Base-by-base conservation (phyloP, 2,888 invertebrate species). In the Nomada lathburiana region DNA sequence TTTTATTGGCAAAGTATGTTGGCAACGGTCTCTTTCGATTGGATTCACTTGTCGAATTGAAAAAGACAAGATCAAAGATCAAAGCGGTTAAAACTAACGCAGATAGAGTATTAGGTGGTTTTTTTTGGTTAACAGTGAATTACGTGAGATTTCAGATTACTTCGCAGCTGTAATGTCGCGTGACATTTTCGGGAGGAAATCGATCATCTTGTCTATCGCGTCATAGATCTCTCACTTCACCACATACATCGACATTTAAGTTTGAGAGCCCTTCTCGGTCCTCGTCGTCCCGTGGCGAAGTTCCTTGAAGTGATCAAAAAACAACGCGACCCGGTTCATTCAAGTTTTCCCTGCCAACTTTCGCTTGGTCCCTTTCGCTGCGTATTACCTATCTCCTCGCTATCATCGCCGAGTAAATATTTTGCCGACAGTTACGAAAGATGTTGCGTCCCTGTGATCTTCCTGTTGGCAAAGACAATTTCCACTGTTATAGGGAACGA, bases 301-400 rank as follows among this genome's bases (percentile, higher is more conserved):
- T 89, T 84, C 76, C 74, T 68, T 76, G 78, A 89, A 86, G 88
- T 89, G 87, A 89, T 88, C 89, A 89, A 86, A 89, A 89, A 87
- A 81, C 82, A 86, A 84, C 86, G 80, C 80, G 75, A 77, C 80
- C 79, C 44, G 79, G 74, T 83, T 88, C 89, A 85, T 85, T 82
- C 69, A 83, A 87, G 83, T 88, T 88, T 87, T 87, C 83, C 80
- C 82, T 80, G 57, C 65, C 55, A 87, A 88, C 89, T 88, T 89
- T 88, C 88, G 85, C 88, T 89, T 74, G 77, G 77, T 71, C 64
- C 80, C 83, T 84, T 82, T 80, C 82, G 68, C 65, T 68, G 70
- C 63, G 76, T 74, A 57, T 77, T 74, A 74, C 13, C 87, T 67
- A 67, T 73, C 9, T 20, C 76, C 62, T 64, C 69, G 60, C 72